Evolutionary conservation across 2,888 invertebrate genomes (phyloP), one percentile per base, ranked within the genome.

Genomic region (Folsomia candida): DNA sequence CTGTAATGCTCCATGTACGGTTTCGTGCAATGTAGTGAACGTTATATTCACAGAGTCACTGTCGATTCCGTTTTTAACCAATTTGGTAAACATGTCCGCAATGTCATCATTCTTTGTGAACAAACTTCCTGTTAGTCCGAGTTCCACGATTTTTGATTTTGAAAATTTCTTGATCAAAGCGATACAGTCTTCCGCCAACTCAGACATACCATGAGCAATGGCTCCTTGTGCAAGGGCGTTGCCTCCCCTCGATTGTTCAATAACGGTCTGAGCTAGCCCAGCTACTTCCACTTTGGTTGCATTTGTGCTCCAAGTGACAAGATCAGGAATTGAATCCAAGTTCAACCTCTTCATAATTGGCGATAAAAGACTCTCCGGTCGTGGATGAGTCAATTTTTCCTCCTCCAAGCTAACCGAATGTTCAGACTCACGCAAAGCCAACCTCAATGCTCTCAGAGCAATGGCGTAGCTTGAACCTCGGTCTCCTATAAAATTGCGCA

Each of bases 101-200:
- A 78, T 78, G 4, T 73, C 69, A 3, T 68, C 65, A 61, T 75
- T 75, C 68, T 78, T 74, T 1, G 76, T 75, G 18, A 79, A 75
- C 20, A 79, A 54, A 54, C 79, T 79, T 2, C 79, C 79, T 3
- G 79, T 78, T 37, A 79, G 67, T 3, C 79, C 79, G 28, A 79
- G 63, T 4, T 69, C 59, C 11, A 79, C 65, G 29, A 62, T 66
- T 4, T 2, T 2, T 26, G 62, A 51, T 22, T 24, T 47, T 9
- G 37, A 37, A 65, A 71, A 70, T 62, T 71, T 79, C 28, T 77
- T 70, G 1, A 79, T 61, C 1, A 79, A 69, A 22, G 57, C 62
- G 20, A 61, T 47, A 51, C 75, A 77, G 51, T 79, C 79, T n/a
- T 67, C 68, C 1, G 76, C 70, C n/a, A 79, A 64, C 28, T 78